Percentiles rank a stretch among this genome's conserved stretches.
Evolutionary conservation across 2,797 vertebrate genomes (phyloP).

Genomic region (Phalanger gymnotis): DNA sequence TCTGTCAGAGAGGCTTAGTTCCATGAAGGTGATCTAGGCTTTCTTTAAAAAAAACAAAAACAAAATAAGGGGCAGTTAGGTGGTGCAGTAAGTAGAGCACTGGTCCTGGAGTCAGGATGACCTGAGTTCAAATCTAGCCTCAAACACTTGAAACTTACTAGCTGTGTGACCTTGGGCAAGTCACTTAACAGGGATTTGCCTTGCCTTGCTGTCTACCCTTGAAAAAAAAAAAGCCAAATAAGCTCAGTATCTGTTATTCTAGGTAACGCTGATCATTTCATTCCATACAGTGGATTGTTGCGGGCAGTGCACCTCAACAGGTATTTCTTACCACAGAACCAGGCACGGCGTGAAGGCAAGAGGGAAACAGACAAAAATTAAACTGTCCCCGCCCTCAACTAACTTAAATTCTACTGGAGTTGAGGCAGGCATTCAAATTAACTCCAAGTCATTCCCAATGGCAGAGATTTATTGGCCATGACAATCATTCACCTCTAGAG

Average conservation of each 20-base stretch:
- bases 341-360: not conserved
- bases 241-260: not conserved
- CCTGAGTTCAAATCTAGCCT: no score
- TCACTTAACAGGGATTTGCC: no score
- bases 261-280: not conserved
- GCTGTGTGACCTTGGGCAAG: no score
- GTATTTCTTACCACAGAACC: not conserved
- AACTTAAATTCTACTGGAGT: not conserved
- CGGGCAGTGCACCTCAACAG: not conserved
- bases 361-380: not conserved
- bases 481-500: no score
- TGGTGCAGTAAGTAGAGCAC: no score
- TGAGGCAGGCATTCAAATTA: not conserved
- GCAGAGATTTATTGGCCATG: not conserved
- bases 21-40: not conserved
- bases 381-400: not conserved
- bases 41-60: conserved; percentile 1
- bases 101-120: no score
- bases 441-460: not conserved
- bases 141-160: no score
- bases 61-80: no score
- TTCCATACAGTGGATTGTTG: not conserved
- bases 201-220: no score
- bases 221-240: no score
- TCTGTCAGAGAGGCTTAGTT: not conserved